Evolutionary conservation across 1,140 invertebrate genomes (phyloP).

Genomic region (Agraylea sexmaculata): DNA sequence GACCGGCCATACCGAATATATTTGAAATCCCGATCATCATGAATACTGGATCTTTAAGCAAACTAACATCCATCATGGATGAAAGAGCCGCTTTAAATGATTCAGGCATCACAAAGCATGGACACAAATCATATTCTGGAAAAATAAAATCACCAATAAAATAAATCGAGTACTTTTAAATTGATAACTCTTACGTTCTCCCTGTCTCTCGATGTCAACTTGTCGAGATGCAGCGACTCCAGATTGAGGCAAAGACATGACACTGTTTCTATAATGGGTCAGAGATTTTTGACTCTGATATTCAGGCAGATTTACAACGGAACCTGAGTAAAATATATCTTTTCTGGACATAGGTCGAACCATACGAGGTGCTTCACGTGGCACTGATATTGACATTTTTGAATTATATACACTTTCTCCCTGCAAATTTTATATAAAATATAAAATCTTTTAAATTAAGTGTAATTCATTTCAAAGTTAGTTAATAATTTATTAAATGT

Average conservation of each 20-base stretch:
- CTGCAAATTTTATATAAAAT: too few relatives aligned
- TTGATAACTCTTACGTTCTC: slow-evolving; percentile 45
- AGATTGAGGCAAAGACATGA: slow-evolving; percentile 63
- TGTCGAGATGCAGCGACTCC: slow-evolving; percentile 41
- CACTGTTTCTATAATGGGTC: slow-evolving; percentile 72
- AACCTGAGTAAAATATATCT: slow-evolving; percentile 97
- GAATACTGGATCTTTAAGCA: slow-evolving; percentile 85
- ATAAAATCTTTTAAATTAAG: too few relatives aligned
- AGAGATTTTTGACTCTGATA: slow-evolving; percentile 87
- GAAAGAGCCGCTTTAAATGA: slow-evolving; percentile 69
- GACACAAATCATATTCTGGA: slow-evolving; percentile 58
- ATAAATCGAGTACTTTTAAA: background rate
- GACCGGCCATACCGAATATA: slow-evolving; percentile 79
- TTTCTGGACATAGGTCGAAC: slow-evolving; percentile 88
- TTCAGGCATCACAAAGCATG: slow-evolving; percentile 64
- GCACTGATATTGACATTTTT: slow-evolving; percentile 33
- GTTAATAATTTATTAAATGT: too few relatives aligned
- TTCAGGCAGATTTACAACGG: slow-evolving; percentile 80
- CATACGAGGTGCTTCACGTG: slow-evolving; percentile 53
- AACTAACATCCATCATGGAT: slow-evolving; percentile 89
- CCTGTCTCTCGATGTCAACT: slow-evolving; percentile 52
- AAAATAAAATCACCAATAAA: slow-evolving; percentile 14
- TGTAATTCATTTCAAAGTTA: too few relatives aligned
- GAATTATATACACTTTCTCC: slow-evolving; percentile 34
- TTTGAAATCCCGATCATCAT: slow-evolving; percentile 89